phyloP scores from a whole-genome alignment of 2,797 vertebrate species.

The Buphagus erythrorhynchus region DNA sequence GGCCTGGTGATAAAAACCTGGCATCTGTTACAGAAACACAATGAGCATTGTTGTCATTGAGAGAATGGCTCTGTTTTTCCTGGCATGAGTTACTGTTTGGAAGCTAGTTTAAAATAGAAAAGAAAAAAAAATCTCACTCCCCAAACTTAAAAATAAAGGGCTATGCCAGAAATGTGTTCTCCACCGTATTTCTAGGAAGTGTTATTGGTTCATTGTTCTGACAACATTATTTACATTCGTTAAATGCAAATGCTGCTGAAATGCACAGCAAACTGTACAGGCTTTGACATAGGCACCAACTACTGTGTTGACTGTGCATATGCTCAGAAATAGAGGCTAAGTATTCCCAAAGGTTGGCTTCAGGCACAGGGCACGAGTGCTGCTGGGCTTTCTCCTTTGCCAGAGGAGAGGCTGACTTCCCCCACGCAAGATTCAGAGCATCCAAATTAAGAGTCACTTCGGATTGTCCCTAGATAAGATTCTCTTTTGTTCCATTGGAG shows the following conservation, averaged over 20 bases:
- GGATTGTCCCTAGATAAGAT: not conserved
- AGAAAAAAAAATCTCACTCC: constrained; percentile 30
- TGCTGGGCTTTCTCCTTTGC: not conserved
- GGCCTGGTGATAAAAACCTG: constrained; percentile 72
- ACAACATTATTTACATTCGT: constrained; percentile 29
- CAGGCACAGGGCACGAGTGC: not conserved
- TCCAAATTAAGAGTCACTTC: not conserved
- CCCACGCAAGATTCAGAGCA: not conserved
- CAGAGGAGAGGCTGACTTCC: not conserved
- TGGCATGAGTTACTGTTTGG: constrained; percentile 73
- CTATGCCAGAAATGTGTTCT: constrained; percentile 32
- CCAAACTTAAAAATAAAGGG: constrained; percentile 41
- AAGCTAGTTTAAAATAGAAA: constrained; percentile 74
- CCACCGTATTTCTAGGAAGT: constrained; percentile 60
- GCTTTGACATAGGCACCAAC: not conserved
- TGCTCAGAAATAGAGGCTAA: not conserved
- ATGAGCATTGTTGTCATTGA: constrained; percentile 78
- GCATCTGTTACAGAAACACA: constrained; percentile 70
- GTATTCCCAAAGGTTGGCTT: not conserved
- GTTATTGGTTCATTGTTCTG: constrained; percentile 33
- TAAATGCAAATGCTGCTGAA: constrained; percentile 28
- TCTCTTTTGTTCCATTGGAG: not conserved
- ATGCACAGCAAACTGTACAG: not conserved
- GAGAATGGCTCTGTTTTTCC: constrained; percentile 79
- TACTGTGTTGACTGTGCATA: not conserved